Conservation (phyloP, 2,797 vertebrate species). For the Hylomyscus alleni region DNA sequence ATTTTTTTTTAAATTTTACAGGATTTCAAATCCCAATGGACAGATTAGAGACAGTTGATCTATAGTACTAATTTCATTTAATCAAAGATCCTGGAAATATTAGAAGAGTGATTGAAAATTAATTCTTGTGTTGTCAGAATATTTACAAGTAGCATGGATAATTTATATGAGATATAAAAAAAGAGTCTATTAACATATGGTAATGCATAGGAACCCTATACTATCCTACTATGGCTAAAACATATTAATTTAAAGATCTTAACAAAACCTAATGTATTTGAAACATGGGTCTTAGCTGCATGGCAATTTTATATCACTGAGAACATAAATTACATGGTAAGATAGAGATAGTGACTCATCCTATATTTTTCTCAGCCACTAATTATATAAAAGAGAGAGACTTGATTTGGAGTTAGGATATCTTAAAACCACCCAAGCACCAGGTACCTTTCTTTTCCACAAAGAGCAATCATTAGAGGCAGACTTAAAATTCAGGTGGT, state of each 20-base stretch:
- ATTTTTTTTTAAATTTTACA: not conserved
- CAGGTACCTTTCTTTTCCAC: constrained; percentile 2
- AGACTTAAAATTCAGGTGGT: constrained; percentile 44
- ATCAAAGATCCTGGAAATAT: constrained; percentile 16
- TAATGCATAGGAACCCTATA: not conserved
- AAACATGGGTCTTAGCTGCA: not conserved
- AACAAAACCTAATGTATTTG: not conserved
- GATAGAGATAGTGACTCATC: not conserved
- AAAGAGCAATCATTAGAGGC: constrained; percentile 27
- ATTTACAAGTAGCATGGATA: constrained; percentile 16
- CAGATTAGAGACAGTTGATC: not conserved
- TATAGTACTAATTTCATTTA: not conserved
- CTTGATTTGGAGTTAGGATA: constrained; percentile 33
- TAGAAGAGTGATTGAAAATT: constrained; percentile 39
- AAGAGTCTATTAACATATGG: not conserved
- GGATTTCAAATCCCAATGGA: not conserved
- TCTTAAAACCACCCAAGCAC: constrained; percentile 55
- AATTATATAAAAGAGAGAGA: constrained; percentile 34
- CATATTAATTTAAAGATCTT: not conserved
- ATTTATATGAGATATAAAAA: not conserved
- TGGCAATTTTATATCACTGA: not conserved
- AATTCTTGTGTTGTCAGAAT: constrained; percentile 30
- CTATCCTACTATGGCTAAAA: not conserved
- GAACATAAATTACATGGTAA: not conserved
- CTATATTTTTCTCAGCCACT: not conserved